These are phyloP conservation scores for Drosophila atripex DNA, from an alignment of 2,888 invertebrate genomes.

Conservation along the genomic window DNA sequence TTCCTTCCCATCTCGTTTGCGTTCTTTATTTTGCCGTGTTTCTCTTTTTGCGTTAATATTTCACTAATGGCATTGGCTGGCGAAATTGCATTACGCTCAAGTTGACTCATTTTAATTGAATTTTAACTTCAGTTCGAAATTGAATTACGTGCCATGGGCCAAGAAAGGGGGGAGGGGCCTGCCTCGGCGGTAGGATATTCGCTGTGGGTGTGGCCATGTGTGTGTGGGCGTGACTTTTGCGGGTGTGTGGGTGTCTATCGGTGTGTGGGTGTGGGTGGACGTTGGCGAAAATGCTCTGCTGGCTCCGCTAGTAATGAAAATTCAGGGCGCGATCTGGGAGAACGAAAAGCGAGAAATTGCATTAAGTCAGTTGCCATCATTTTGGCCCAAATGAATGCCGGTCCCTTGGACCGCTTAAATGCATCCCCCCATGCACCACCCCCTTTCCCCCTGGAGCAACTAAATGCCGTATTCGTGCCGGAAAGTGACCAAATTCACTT, in stretches of 20 bases:
- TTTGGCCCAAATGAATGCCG: conserved; percentile 55
- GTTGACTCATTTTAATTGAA: conserved; percentile 80
- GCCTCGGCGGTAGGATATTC: conserved; percentile 12
- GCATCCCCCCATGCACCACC: conserved; percentile 25
- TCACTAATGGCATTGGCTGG: conserved; percentile 80
- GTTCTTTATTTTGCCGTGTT: conserved; percentile 37
- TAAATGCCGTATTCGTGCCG: conserved; percentile 12
- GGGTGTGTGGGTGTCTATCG: conserved; percentile 9
- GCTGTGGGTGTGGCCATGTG: conserved; percentile 32
- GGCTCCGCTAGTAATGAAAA: conserved; percentile 43
- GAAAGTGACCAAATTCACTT: conserved; percentile 58
- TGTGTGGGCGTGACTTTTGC: conserved; percentile 20
- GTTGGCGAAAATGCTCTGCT: conserved; percentile 49
- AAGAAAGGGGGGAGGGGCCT: conserved; percentile 6
- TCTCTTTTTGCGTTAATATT: conserved; percentile 73
- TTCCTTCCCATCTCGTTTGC: conserved; percentile 21
- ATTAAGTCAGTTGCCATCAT: conserved; percentile 70
- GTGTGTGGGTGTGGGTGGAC: conserved; percentile 29
- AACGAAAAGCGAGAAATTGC: conserved; percentile 62
- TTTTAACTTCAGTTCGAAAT: conserved; percentile 81
- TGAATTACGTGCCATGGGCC: conserved; percentile 74
- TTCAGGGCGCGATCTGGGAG: conserved; percentile 46
- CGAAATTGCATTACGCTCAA: conserved; percentile 79
- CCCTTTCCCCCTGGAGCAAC: neutral
- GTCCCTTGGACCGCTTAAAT: conserved; percentile 41